Evolutionary conservation across 2,888 invertebrate genomes (phyloP), one percentile per base, ranked within the genome.

Genomic region (Bruchidius siliquastri): DNA sequence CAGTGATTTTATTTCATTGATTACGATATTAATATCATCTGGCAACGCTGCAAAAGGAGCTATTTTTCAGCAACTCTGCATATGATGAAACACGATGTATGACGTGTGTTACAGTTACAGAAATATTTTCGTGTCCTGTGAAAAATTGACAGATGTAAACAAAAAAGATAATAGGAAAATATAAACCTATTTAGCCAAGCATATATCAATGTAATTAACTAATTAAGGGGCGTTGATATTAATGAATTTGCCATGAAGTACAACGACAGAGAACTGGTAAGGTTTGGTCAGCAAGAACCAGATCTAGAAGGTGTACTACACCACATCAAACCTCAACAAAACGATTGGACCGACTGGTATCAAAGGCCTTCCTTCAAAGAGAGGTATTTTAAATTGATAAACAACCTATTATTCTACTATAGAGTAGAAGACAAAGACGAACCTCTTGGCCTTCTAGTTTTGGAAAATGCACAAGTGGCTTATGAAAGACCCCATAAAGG

Each of bases 401-500:
- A 90, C 80, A 94, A 94, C 85, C 89, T 94, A 81, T 86, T 94
- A 72, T 94, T 93, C 86, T 94, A 94, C 85, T 94, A 92, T 85
- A 91, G 93, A 84, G 89, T 93, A 77, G 92, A 90, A 85, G 90
- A 90, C 72, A 49, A 49, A 13, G 76, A 80, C 32, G 90, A 91
- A 83, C 94, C 94, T 21, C 88, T 91, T 66, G 94, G 94, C 70
- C 89, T 93, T 30, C 90, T 94, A 84, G 89, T 94, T 22, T 87
- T 94, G 84, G 94, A 94, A 85, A 93, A 94, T 84, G 91, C 84
- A 89, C 82, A 91, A 88, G 80, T 91, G 90, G 82, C 92, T 89
- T 89, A 90, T 86, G 94, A 94, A 84, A 88, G 89, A 79, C 90
- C 90, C 18, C 90, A 90, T 78, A 84, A 82, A 79, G 91, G 90